Conservation (phyloP, 1,140 invertebrate genomes). For the Euglossa dilemma region DNA sequence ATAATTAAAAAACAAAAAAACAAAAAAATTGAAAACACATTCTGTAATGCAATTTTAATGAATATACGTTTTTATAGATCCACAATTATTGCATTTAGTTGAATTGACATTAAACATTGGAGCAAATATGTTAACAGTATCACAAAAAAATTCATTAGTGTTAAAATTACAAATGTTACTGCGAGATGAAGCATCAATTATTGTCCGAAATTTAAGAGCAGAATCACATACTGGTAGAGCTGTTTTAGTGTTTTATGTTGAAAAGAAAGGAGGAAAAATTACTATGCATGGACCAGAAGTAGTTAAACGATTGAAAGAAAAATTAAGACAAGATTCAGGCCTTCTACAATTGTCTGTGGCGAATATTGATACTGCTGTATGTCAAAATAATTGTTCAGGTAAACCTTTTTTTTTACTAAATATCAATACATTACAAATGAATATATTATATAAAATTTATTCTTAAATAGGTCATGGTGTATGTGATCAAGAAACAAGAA, state of each 20-base stretch:
- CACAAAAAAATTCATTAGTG: slow-evolving; percentile 89
- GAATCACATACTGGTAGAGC: slow-evolving; percentile 84
- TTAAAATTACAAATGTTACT: slow-evolving; percentile 90
- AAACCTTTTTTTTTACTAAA: slow-evolving; percentile 39
- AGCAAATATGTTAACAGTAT: slow-evolving; percentile 88
- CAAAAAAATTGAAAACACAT: not conserved
- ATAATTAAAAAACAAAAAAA: slow-evolving; percentile 22
- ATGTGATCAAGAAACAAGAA: slow-evolving; percentile 92
- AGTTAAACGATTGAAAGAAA: slow-evolving; percentile 85
- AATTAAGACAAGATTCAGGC: slow-evolving; percentile 87
- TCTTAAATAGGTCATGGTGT: slow-evolving; percentile 88
- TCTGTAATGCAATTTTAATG: slow-evolving; percentile 6
- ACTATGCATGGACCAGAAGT: slow-evolving; percentile 84
- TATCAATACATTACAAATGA: not conserved
- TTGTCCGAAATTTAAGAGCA: slow-evolving; percentile 85
- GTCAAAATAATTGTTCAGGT: slow-evolving; percentile 96
- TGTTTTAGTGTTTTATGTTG: slow-evolving; percentile 86
- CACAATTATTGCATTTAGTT: slow-evolving; percentile 88
- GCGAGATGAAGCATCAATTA: slow-evolving; percentile 86
- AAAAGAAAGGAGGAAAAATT: slow-evolving; percentile 79
- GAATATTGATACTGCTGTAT: slow-evolving; percentile 91
- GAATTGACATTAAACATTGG: slow-evolving; percentile 91
- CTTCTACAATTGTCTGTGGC: slow-evolving; percentile 89
- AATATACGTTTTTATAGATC: slow-evolving; percentile 82
- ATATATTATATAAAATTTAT: slow-evolving; percentile 24